Evolutionary conservation across 2,113 vertebrate genomes (phyloP).

Genomic region (Athene cunicularia): DNA sequence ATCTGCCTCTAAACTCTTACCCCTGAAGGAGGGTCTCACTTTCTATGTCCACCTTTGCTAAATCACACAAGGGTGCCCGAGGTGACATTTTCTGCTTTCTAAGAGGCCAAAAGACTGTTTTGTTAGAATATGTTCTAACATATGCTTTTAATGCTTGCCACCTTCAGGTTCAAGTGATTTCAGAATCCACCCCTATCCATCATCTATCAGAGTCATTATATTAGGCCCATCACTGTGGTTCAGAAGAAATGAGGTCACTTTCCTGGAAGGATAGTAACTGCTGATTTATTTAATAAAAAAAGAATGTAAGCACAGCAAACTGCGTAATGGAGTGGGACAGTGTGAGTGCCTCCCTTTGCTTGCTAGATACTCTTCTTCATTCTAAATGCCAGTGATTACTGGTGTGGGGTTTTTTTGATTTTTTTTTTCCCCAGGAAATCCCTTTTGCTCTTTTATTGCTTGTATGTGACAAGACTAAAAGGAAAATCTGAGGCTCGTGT

Average conservation of each 20-base stretch:
- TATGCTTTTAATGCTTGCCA: neutral
- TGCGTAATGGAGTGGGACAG: neutral
- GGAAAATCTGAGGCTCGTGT: neutral
- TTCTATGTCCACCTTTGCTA: neutral
- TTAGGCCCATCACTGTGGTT: neutral
- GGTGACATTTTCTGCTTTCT: neutral
- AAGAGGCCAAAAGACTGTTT: neutral
- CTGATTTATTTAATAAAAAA: neutral
- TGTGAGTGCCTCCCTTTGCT: neutral
- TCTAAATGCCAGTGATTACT: neutral
- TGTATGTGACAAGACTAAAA: neutral
- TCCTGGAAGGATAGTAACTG: neutral
- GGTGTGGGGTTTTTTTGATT: too few relatives aligned
- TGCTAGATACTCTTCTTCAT: neutral
- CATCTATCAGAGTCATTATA: neutral
- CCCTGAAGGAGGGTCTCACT: neutral
- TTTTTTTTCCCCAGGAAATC: neutral
- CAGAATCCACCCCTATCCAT: neutral
- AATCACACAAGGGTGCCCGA: neutral
- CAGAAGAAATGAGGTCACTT: neutral
- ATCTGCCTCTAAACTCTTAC: neutral
- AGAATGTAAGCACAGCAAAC: neutral
- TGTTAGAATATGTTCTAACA: neutral
- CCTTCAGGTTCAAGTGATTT: neutral
- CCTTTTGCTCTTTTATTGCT: neutral